Evolutionary conservation across 2,888 invertebrate genomes (phyloP).

Genomic region (Pollenia amentaria): DNA sequence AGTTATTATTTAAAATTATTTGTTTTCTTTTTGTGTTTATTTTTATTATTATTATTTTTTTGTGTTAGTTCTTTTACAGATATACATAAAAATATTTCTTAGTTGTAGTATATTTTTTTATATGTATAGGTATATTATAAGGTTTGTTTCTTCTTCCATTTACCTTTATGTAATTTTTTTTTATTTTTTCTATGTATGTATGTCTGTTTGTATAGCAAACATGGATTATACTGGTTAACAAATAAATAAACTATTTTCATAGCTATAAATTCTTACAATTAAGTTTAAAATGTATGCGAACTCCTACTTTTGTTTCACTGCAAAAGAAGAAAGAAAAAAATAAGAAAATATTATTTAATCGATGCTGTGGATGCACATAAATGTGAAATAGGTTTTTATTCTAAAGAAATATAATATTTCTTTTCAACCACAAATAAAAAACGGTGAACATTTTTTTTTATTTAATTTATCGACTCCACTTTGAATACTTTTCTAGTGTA

Average conservation of each 20-base stretch:
- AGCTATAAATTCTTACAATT: slow-evolving; percentile 70
- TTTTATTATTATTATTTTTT: slow-evolving; percentile 31
- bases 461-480: no score
- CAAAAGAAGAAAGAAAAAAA: slow-evolving; percentile 67
- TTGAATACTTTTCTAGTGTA: no score
- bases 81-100: slow-evolving; percentile 59
- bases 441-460: no score
- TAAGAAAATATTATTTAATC: slow-evolving; percentile 52
- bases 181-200: slow-evolving; percentile 59
- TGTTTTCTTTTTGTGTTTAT: slow-evolving; percentile 13
- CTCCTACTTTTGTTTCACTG: slow-evolving; percentile 75
- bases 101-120: slow-evolving; percentile 47
- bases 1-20: slow-evolving; percentile 60
- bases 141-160: slow-evolving; percentile 16
- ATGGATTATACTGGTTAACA: slow-evolving; percentile 64
- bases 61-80: slow-evolving; percentile 56
- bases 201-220: slow-evolving; percentile 68
- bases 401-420: neutral
- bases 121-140: slow-evolving; percentile 44
- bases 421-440: no score
- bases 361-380: slow-evolving; percentile 4
- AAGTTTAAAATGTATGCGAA: slow-evolving; percentile 67
- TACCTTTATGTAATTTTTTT: slow-evolving; percentile 41
- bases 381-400: slow-evolving; percentile 8
- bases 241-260: slow-evolving; percentile 72